Conservation (phyloP, 1,140 invertebrate species). For the Lepidostoma basale region DNA sequence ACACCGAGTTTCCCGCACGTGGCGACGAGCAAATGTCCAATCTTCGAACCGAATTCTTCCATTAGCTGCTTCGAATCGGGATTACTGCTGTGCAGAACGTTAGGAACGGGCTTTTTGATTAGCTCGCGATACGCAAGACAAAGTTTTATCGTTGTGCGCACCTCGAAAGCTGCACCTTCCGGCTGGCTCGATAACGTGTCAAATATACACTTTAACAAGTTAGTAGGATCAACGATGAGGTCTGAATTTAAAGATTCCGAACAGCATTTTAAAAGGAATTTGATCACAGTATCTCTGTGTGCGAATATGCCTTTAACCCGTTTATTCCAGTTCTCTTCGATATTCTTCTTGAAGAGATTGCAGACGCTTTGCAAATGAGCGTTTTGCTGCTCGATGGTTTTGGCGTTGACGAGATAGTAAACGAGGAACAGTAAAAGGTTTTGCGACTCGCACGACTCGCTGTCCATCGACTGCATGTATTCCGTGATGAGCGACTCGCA, state of each 20-base stretch:
- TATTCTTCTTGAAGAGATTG: slow-evolving; percentile 26
- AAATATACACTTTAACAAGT: slow-evolving; percentile 5
- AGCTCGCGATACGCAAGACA: too few relatives aligned
- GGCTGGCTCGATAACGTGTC: slow-evolving; percentile 21
- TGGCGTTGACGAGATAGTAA: slow-evolving; percentile 25
- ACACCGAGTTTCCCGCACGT: background rate
- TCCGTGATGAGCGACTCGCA: slow-evolving; percentile 31
- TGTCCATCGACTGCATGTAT: slow-evolving; percentile 22
- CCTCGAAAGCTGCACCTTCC: slow-evolving; percentile 13
- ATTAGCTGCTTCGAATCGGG: background rate
- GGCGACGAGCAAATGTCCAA: background rate
- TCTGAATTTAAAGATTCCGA: slow-evolving; percentile 5
- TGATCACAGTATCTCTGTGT: slow-evolving; percentile 1
- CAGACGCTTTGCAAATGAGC: slow-evolving; percentile 21
- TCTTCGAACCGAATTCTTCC: background rate
- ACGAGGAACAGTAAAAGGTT: slow-evolving; percentile 29
- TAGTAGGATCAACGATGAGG: slow-evolving; percentile 1
- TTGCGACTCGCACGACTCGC: background rate
- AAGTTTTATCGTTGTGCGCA: background rate
- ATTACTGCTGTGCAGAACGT: background rate
- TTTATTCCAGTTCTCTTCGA: slow-evolving; percentile 26
- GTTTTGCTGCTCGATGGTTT: slow-evolving; percentile 18
- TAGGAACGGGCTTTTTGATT: background rate
- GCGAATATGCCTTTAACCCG: background rate
- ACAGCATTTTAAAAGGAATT: slow-evolving; percentile 23